Base-by-base conservation (phyloP, 2,888 invertebrate species). In the Amaurobius ferox region DNA sequence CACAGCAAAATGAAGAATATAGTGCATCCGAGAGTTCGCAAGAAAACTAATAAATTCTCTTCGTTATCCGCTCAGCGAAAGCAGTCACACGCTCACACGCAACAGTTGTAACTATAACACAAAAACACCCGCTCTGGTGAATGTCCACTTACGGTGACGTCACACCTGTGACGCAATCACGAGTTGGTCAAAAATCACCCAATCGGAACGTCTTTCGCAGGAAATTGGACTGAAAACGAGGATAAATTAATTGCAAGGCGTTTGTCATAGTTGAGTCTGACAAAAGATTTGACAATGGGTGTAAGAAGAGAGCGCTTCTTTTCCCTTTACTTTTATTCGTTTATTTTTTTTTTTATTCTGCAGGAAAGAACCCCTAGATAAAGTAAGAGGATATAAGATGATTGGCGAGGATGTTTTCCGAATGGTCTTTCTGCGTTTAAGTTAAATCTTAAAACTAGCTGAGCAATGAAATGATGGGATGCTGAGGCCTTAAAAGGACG, bases 171-270 rank as follows among this genome's bases (percentile, higher is more conserved):
- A 83, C 76, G 83, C 77, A 48, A 71, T 26, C 7, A 19, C 13
- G 40, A 28, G 44, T 80, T 29, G 76, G 76, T 26, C 76, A 62
- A 13, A 64, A 32, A 44, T 35, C 48, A 40, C 29, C 83, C 83
- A 83, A 83, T 83, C 71, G 71, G 55, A 71, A 55, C 70, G 19
- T 16, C n/a, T 64, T 29, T 23, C 30, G n/a, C 71, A 35, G 70
- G 48, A 83, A 77, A 76, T 48, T 32, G 64, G 30, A 66, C 13
- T 13, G 30, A 29, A 55, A 77, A 66, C 71, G 68, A 77, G 83
- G 83, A 48, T 77, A 76, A 83, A 83, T 83, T 83, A 83, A 83
- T 83, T 68, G 73, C 61, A 11, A 35, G 26, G 70, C 28, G 70
- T 67, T 73, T 77, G 77, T 77, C 77, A 71, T 35, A 39, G 76